phyloP scores from a whole-genome alignment of 2,113 vertebrate genomes.

The Neolamprologus fasciatus region DNA sequence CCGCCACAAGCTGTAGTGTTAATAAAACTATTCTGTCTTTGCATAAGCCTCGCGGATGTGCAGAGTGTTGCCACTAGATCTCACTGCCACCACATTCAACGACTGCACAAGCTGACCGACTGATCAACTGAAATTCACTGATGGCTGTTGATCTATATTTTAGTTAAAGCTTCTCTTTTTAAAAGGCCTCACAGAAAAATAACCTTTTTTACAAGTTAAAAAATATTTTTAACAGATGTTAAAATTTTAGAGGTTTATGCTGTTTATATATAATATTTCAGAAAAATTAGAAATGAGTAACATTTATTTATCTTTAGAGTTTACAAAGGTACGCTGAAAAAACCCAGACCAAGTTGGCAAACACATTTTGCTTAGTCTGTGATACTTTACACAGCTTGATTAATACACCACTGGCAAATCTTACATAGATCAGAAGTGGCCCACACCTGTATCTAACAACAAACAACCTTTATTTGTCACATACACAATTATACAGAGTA shows the following conservation, averaged over 20 bases:
- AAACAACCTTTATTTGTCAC: background rate
- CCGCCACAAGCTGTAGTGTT: background rate
- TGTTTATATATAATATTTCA: background rate
- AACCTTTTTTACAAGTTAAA: background rate
- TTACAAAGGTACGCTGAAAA: background rate
- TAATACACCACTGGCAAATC: background rate
- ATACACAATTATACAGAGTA: background rate
- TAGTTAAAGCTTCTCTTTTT: background rate
- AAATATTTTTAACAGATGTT: background rate
- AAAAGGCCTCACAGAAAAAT: background rate
- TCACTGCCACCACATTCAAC: background rate
- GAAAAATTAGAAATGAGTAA: background rate
- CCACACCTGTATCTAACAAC: background rate
- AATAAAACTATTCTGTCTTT: background rate
- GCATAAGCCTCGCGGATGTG: background rate
- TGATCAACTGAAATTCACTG: background rate
- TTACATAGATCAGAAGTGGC: background rate
- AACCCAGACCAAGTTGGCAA: background rate
- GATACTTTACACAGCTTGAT: background rate
- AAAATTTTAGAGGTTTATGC: background rate
- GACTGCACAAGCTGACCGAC: rapidly evolving
- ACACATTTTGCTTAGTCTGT: background rate
- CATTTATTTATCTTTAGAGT: background rate
- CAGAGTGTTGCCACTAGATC: background rate
- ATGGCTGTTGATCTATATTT: background rate